These are phyloP conservation scores for Plutella xylostella DNA, from an alignment of 2,888 invertebrate genomes.

Conservation along the genomic window DNA sequence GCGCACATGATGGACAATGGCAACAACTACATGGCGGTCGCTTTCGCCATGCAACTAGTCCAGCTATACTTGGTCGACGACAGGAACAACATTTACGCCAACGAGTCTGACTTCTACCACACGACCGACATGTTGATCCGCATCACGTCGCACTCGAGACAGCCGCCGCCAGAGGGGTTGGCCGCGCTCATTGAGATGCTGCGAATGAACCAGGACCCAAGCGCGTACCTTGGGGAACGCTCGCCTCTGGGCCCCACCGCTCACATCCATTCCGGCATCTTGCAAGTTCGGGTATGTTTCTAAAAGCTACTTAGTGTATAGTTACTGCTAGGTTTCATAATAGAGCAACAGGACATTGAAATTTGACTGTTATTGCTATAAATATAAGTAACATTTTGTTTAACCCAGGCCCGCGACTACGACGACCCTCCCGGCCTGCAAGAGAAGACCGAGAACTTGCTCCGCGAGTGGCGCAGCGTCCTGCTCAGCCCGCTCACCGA, in stretches of 20 bases:
- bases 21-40: slow-evolving; percentile 82
- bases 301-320: not conserved
- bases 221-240: slow-evolving; percentile 79
- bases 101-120: slow-evolving; percentile 87
- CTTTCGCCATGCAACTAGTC: slow-evolving; percentile 92
- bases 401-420: slow-evolving; percentile 74
- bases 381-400: too few species aligned
- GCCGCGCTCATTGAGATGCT: slow-evolving; percentile 85
- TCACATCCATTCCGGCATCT: slow-evolving; percentile 93
- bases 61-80: slow-evolving; percentile 89
- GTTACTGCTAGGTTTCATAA: too few species aligned
- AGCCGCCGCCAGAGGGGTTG: slow-evolving; percentile 87
- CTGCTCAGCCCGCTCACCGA: slow-evolving; percentile 85
- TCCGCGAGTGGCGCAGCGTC: slow-evolving; percentile 96
- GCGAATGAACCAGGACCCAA: slow-evolving; percentile 78
- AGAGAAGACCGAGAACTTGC: slow-evolving; percentile 93
- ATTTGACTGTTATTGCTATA: too few species aligned
- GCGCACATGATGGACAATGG: slow-evolving; percentile 91
- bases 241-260: slow-evolving; percentile 84
- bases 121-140: slow-evolving; percentile 87
- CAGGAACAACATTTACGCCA: slow-evolving; percentile 78
- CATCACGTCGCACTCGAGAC: slow-evolving; percentile 79
- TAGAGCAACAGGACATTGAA: too few species aligned
- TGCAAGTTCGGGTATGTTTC: slow-evolving; percentile 78
- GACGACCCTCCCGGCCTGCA: slow-evolving; percentile 94